phyloP scores from a whole-genome alignment of 2,113 vertebrate genomes.

The Pipra filicauda region DNA sequence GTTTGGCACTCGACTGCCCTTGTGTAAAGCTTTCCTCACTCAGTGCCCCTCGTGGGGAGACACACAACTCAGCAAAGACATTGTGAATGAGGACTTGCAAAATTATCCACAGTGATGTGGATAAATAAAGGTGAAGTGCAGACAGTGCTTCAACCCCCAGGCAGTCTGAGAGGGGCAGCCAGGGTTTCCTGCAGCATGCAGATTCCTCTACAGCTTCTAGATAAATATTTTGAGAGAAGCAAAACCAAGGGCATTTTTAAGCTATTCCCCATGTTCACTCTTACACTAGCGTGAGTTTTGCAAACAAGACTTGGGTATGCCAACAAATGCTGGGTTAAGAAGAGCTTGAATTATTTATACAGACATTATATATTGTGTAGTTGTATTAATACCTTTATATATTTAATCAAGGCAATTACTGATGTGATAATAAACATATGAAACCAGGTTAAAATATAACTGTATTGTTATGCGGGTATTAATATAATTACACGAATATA shows the following conservation, averaged over 20 bases:
- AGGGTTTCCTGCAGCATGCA: background rate
- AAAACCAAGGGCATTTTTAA: conserved; percentile 2
- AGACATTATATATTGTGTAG: conserved; percentile 29
- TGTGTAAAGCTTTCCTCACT: background rate
- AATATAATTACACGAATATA: background rate
- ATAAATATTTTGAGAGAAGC: background rate
- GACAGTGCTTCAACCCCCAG: background rate
- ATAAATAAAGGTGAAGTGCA: background rate
- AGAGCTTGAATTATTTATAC: conserved; percentile 37
- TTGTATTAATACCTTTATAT: conserved; percentile 29
- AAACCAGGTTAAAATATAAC: background rate
- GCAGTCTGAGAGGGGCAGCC: background rate
- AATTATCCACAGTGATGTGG: background rate
- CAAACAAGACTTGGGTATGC: background rate
- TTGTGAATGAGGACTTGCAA: background rate
- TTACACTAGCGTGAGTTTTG: background rate
- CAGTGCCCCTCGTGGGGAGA: rapidly evolving
- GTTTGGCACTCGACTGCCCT: background rate
- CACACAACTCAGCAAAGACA: rapidly evolving
- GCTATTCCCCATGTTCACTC: background rate
- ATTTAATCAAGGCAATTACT: conserved; percentile 2
- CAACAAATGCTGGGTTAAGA: background rate
- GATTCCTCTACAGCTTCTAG: background rate
- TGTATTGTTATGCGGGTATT: background rate
- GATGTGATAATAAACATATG: background rate